A percentile compares a stretch with the other conserved stretches of the same genome.
Conservation (phyloP, 2,888 invertebrate genomes). For the Cecidostiba fungosa region DNA sequence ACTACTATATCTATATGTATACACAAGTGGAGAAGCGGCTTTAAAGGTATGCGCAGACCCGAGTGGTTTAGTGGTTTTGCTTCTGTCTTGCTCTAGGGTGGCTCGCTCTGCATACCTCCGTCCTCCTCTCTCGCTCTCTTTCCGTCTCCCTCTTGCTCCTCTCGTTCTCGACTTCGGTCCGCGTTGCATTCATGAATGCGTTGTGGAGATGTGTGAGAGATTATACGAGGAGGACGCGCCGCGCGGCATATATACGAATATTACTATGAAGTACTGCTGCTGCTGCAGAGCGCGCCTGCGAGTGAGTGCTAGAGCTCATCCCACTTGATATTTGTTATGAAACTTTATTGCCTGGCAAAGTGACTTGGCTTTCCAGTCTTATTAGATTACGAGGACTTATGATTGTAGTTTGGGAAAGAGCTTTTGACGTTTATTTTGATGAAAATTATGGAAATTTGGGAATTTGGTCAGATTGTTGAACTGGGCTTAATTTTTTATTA, state of each 20-base stretch:
- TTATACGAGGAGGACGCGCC: constrained; percentile 28
- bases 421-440: neutral
- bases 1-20: neutral
- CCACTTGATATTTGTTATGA: constrained; percentile 48
- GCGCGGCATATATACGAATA: constrained; percentile 31
- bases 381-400: constrained; percentile 37
- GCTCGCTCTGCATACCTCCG: neutral
- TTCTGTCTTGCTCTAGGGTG: constrained; percentile 43
- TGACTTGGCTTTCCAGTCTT: constrained; percentile 40
- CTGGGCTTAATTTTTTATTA: no score
- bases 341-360: constrained; percentile 46
- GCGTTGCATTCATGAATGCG: constrained; percentile 43
- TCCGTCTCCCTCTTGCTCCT: constrained; percentile 12
- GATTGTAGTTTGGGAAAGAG: neutral
- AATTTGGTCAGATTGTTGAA: neutral
- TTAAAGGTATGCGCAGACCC: constrained; percentile 17
- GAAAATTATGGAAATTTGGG: neutral
- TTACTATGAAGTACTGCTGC: constrained; percentile 41
- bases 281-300: neutral
- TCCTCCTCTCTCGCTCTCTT: constrained; percentile 23
- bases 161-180: constrained; percentile 25
- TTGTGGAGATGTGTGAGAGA: constrained; percentile 40
- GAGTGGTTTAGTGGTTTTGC: constrained; percentile 45
- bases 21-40: constrained; percentile 26
- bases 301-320: constrained; percentile 11